These are phyloP conservation scores for Muscicapa striata DNA, from an alignment of 2,797 vertebrate species.

Conservation along the genomic window DNA sequence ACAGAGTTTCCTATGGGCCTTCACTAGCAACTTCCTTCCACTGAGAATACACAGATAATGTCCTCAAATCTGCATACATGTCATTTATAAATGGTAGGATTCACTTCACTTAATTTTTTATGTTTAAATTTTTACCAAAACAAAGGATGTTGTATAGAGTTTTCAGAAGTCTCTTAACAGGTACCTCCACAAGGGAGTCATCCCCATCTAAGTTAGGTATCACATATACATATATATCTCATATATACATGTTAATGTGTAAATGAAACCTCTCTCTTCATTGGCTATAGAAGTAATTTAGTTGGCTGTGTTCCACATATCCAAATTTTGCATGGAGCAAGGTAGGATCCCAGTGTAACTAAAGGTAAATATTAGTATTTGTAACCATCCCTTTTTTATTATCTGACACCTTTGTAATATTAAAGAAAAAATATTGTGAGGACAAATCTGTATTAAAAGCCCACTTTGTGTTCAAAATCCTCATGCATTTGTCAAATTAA, in stretches of 20 bases:
- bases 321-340: not conserved
- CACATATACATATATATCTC: not conserved
- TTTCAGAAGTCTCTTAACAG: not conserved
- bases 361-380: not conserved
- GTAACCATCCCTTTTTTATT: not conserved
- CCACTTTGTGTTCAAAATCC: not conserved
- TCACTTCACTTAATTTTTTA: not conserved
- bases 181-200: not conserved
- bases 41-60: not conserved
- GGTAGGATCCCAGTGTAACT: not conserved
- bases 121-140: not conserved
- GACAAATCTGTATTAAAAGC: not conserved
- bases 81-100: not conserved
- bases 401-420: not conserved
- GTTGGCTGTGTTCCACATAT: not conserved
- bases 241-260: not conserved
- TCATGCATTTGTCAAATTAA: not conserved
- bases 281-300: not conserved
- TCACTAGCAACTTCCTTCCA: not conserved
- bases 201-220: not conserved
- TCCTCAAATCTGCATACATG: not conserved
- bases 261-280: not conserved
- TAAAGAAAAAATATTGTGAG: not conserved
- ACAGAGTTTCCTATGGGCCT: not conserved
- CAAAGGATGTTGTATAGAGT: not conserved